A percentile compares a stretch with the other conserved stretches of the same genome.
Conservation (phyloP, 2,888 invertebrate genomes). For the Mimachlamys varia region DNA sequence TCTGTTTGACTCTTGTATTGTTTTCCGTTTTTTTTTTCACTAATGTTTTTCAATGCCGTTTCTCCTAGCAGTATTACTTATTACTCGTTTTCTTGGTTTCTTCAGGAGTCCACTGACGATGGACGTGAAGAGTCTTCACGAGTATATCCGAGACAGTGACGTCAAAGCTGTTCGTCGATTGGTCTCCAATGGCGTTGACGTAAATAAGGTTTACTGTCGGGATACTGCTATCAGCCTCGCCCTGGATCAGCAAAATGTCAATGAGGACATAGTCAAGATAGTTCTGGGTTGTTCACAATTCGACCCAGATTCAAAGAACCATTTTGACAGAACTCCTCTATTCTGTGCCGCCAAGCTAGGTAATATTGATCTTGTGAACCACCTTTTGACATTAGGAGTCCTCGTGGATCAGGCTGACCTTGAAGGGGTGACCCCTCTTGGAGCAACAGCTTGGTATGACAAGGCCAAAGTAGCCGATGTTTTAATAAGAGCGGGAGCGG, state of each 20-base stretch:
- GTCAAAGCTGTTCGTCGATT: constrained; percentile 36
- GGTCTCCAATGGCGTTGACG: constrained; percentile 45
- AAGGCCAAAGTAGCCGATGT: constrained; percentile 41
- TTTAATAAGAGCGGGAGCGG: constrained; percentile 52
- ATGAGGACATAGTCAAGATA: constrained; percentile 41
- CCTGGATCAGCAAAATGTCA: constrained; percentile 37
- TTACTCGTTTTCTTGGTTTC: not conserved
- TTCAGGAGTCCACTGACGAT: not conserved
- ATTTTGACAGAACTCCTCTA: constrained; percentile 55
- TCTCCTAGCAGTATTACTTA: not conserved
- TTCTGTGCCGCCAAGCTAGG: constrained; percentile 54
- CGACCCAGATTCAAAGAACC: constrained; percentile 54
- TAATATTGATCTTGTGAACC: constrained; percentile 41
- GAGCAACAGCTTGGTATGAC: constrained; percentile 51
- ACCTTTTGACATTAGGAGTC: constrained; percentile 50
- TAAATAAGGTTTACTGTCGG: constrained; percentile 49
- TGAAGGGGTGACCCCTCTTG: constrained; percentile 54
- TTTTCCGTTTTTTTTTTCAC: too few relatives aligned
- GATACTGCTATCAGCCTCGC: constrained; percentile 58
- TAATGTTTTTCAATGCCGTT: not conserved
- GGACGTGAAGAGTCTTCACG: constrained; percentile 41
- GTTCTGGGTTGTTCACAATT: constrained; percentile 48
- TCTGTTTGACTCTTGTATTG: too few relatives aligned
- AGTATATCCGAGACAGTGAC: constrained; percentile 41
- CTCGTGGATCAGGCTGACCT: constrained; percentile 52